Evolutionary conservation across 2,113 vertebrate genomes (phyloP).

Genomic region (Gasterosteus nipponicus): DNA sequence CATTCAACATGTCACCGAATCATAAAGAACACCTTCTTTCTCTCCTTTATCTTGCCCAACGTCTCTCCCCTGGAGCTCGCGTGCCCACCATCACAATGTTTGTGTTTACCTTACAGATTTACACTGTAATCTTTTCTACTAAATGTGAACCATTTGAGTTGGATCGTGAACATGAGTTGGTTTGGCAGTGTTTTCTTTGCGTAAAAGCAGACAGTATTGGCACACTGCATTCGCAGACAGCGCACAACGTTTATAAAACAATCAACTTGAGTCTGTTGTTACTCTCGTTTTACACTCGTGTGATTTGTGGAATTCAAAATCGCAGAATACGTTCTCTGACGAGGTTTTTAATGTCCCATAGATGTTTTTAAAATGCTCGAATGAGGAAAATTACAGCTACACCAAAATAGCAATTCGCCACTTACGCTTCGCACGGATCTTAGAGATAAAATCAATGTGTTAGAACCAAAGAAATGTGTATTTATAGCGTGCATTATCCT

Average conservation of each 20-base stretch:
- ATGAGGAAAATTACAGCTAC: not conserved
- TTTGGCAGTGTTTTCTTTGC: conserved; percentile 46
- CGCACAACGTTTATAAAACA: conserved; percentile 35
- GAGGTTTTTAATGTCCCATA: not conserved
- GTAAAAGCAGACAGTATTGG: conserved; percentile 40
- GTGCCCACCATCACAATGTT: conserved; percentile 43
- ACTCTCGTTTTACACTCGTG: not conserved
- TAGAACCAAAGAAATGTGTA: not conserved
- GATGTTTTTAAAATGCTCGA: not conserved
- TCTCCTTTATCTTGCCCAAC: conserved; percentile 13
- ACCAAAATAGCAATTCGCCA: not conserved
- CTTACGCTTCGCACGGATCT: not conserved
- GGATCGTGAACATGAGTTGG: conserved; percentile 44
- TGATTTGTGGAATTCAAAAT: not conserved
- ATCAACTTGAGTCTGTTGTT: not conserved
- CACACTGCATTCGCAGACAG: conserved; percentile 22
- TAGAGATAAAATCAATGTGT: not conserved
- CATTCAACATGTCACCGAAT: not conserved
- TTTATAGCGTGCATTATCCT: not conserved
- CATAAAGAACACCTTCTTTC: not conserved
- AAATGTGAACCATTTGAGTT: conserved; percentile 42
- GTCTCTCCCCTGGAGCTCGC: not conserved
- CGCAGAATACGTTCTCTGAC: not conserved
- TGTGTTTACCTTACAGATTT: conserved; percentile 57
- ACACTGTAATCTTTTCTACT: conserved; percentile 46